These are phyloP conservation scores for Notodromas monacha DNA, from an alignment of 2,888 invertebrate species.

Conservation along the genomic window DNA sequence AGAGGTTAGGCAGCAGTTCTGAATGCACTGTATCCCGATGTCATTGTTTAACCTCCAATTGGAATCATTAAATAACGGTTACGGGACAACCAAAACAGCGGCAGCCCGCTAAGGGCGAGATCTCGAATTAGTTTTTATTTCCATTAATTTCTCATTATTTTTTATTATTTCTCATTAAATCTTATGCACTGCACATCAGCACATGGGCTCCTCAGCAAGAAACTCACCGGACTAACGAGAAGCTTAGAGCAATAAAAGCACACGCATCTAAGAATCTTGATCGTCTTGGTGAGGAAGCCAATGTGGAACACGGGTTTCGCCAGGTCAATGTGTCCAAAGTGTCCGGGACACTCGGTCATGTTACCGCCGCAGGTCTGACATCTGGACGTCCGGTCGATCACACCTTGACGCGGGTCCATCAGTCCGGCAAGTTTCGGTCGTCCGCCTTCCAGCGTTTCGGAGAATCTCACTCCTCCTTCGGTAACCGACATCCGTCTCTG, in stretches of 20 bases:
- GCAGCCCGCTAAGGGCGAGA: too few species aligned
- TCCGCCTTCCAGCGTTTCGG: constrained; percentile 94
- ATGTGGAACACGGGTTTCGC: constrained; percentile 25
- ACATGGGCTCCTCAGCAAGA: too few species aligned
- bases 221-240: constrained; percentile 23
- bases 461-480: constrained; percentile 77
- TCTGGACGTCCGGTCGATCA: constrained; percentile 18
- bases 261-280: constrained; percentile 23
- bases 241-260: constrained; percentile 24
- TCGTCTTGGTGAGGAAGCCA: constrained; percentile 21
- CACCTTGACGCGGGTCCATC: constrained; percentile 25
- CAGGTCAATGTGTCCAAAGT: constrained; percentile 24
- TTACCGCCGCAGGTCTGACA: constrained; percentile 17
- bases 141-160: too few species aligned
- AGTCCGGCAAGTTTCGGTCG: constrained; percentile 27
- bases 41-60: constrained; percentile 54
- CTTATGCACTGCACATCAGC: too few species aligned
- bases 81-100: too few species aligned
- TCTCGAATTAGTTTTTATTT: too few species aligned
- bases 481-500: constrained; percentile 92
- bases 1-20: too few species aligned
- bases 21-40: too few species aligned
- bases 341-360: constrained; percentile 23
- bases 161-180: too few species aligned
- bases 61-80: constrained; percentile 19